Evolutionary conservation across 2,797 vertebrate species (phyloP), one percentile per base, ranked within the genome.

Genomic region (Choloepus didactylus): DNA sequence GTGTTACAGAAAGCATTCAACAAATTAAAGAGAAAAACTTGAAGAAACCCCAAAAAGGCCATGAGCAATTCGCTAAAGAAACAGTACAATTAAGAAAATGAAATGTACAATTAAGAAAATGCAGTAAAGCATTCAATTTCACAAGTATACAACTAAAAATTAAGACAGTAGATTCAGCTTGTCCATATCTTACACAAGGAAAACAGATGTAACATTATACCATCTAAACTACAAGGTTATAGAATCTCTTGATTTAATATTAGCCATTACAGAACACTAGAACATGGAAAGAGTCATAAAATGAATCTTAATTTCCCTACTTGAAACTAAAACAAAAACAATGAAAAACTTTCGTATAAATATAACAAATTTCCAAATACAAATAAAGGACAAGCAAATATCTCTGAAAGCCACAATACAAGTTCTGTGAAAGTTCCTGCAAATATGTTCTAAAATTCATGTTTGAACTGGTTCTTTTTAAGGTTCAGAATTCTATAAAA

Each of bases 271-370:
- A 67, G 46, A 93, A 81, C 87, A 67, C 51, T 44, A 86, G 12
- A 51, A 67, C 44, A 56, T 66, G 31, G 54, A 46, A 49, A 54
- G 9, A 77, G 82, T 51, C 25, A 81, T 31, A 64, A 87, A 95
- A 76, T 38, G 25, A 91, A 87, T 4, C 31, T 70, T 54, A 64
- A 79, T 64, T 70, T 84, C 16, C 15, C 79, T 79, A 80, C 51
- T 56, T 89, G 72, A 85, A 67, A 95, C 6, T 44, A 81, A 94
- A 88, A 84, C 41, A 64, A 92, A 80, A 44, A 12, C 18, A 70
- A 46, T 25, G 29, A 56, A 66, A 59, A 64, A 23, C 1, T n/a
- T 49, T 38, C 44, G 23, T 46, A 60, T 46, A 87, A 70, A 76
- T 51, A 41, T 73, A 75, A 51, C 25, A 29, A 85, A 69, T 86